phyloP scores from a whole-genome alignment of 2,888 invertebrate genomes.

The Erebia epiphron region DNA sequence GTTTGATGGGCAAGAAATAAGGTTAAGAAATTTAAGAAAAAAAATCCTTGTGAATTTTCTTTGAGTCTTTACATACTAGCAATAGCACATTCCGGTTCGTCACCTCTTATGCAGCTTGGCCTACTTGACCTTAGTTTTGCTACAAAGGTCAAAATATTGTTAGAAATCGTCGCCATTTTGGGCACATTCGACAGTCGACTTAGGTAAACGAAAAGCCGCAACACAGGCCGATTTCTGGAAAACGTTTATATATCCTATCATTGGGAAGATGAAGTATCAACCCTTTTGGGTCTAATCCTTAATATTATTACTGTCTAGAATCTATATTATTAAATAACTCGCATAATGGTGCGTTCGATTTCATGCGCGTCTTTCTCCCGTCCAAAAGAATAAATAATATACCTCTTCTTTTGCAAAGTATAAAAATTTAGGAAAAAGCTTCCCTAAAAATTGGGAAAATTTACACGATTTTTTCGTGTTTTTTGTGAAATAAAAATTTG shows the following conservation, averaged over 20 bases:
- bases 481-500: neutral
- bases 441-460: neutral
- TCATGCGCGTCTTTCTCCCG: too few species aligned
- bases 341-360: neutral
- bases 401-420: too few species aligned
- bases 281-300: neutral
- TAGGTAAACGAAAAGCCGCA: constrained; percentile 1
- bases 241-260: constrained; percentile 15
- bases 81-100: neutral
- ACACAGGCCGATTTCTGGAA: constrained; percentile 6
- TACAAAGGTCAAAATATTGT: too few species aligned
- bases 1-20: constrained; percentile 17
- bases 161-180: too few species aligned
- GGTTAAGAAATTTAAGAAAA: constrained; percentile 19
- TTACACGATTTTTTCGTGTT: neutral
- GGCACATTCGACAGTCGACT: neutral
- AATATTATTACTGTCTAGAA: neutral
- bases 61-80: neutral
- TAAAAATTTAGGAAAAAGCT: neutral
- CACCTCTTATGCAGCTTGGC: too few species aligned
- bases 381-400: too few species aligned
- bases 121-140: too few species aligned
- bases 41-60: neutral
- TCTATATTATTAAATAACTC: neutral
- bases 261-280: constrained; percentile 7